phyloP scores from a whole-genome alignment of 1,140 invertebrate genomes.

The Steinernema khuongi region DNA sequence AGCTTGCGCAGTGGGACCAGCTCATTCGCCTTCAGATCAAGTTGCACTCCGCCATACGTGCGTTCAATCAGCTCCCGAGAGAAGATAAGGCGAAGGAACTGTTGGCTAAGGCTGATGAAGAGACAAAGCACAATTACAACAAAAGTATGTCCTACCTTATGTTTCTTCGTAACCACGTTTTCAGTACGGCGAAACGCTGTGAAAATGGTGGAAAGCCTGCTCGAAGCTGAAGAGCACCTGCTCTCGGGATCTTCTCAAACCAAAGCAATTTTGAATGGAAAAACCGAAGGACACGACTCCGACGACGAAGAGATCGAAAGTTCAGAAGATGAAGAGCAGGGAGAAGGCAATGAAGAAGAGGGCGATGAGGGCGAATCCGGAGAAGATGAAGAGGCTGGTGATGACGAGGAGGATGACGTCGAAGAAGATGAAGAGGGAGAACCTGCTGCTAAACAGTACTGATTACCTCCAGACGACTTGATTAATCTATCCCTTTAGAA shows the following conservation, averaged over 20 bases:
- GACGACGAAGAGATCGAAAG: conserved; percentile 28
- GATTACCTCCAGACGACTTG: no score
- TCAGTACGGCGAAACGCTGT: conserved; percentile 22
- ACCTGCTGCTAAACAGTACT: no score
- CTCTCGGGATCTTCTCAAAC: background rate
- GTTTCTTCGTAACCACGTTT: background rate
- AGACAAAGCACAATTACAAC: conserved; percentile 25
- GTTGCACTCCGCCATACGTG: conserved; percentile 25
- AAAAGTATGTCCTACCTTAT: conserved; percentile 15
- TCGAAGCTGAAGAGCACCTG: conserved; percentile 18
- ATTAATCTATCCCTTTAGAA: no score
- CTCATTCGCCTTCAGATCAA: conserved; percentile 32
- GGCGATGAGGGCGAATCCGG: conserved; percentile 32
- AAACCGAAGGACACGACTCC: conserved; percentile 16
- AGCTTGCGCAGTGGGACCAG: conserved; percentile 31
- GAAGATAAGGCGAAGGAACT: conserved; percentile 23
- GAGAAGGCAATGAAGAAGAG: conserved; percentile 28
- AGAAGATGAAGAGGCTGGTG: conserved; percentile 28
- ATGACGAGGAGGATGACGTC: conserved; percentile 32
- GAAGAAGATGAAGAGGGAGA: conserved; percentile 40
- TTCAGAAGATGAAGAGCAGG: conserved; percentile 14
- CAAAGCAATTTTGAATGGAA: background rate
- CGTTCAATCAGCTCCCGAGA: conserved; percentile 33
- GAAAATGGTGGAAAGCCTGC: conserved; percentile 21
- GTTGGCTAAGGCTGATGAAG: conserved; percentile 21